Evolutionary conservation across 2,113 vertebrate species (phyloP).

Genomic region (Dicerorhinus sumatrensis): DNA sequence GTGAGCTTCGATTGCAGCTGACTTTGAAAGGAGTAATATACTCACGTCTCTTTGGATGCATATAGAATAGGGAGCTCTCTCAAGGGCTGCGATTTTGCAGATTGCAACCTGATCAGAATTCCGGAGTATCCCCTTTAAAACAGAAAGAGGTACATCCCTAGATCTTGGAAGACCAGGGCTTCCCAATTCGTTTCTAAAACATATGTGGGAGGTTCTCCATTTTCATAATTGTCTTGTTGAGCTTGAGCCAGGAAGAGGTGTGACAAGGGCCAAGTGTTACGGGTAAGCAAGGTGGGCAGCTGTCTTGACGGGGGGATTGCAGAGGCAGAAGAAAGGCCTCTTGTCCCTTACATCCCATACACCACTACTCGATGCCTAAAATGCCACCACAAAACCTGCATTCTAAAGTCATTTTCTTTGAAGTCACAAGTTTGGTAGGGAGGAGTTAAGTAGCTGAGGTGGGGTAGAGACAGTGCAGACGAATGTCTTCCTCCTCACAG

Average conservation of each 20-base stretch:
- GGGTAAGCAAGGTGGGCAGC: not conserved
- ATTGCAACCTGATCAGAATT: slow-evolving; percentile 56
- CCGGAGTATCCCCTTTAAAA: not conserved
- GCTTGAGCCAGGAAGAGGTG: not conserved
- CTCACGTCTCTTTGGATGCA: slow-evolving; percentile 64
- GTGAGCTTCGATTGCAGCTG: not conserved
- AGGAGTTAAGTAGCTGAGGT: not conserved
- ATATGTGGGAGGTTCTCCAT: not conserved
- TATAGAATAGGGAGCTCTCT: slow-evolving; percentile 33
- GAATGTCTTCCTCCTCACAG: not conserved
- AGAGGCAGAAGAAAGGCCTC: not conserved
- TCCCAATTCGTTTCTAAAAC: slow-evolving; percentile 51
- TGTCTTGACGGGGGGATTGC: not conserved
- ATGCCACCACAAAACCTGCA: not conserved
- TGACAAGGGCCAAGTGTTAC: not conserved
- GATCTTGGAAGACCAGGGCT: not conserved
- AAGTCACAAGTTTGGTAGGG: not conserved
- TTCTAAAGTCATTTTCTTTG: not conserved
- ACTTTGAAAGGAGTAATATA: slow-evolving; percentile 9
- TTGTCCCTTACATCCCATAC: fast-evolving
- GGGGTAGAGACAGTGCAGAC: not conserved
- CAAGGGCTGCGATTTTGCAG: not conserved
- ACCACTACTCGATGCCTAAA: not conserved
- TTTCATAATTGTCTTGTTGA: slow-evolving; percentile 5
- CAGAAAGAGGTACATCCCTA: not conserved